phyloP scores from a whole-genome alignment of 2,888 invertebrate genomes.

The Miltochrista miniata region DNA sequence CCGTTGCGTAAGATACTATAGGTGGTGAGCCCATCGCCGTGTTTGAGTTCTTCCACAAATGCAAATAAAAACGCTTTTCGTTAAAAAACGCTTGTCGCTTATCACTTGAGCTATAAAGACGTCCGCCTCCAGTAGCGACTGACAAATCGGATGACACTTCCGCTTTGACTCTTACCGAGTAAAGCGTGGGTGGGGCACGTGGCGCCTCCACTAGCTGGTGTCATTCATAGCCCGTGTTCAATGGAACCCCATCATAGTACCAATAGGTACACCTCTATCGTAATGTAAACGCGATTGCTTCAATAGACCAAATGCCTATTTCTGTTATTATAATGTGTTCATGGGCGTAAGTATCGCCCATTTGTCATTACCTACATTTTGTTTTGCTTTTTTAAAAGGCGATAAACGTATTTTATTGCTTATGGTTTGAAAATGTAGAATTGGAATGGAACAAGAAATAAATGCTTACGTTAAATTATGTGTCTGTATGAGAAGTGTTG shows the following conservation, averaged over 20 bases:
- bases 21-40: too few relatives aligned
- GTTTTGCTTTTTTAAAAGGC: background rate
- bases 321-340: conserved; percentile 23
- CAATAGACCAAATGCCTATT: conserved; percentile 14
- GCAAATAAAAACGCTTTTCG: too few relatives aligned
- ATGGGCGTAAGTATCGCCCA: conserved; percentile 14
- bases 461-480: too few relatives aligned
- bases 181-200: conserved; percentile 45
- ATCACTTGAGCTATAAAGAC: conserved; percentile 1
- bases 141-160: conserved; percentile 59
- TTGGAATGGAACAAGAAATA: background rate
- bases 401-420: background rate
- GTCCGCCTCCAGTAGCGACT: conserved; percentile 31
- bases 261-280: conserved; percentile 22
- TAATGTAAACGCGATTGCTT: conserved; percentile 18
- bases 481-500: too few relatives aligned
- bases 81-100: conserved; percentile 4
- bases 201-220: conserved; percentile 32
- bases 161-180: conserved; percentile 41
- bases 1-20: too few relatives aligned
- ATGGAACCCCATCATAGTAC: conserved; percentile 32
- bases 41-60: too few relatives aligned
- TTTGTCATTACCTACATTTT: conserved; percentile 12
- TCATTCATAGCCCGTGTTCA: conserved; percentile 44
- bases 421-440: background rate